These are phyloP conservation scores for Lindbergichthys nudifrons DNA, from an alignment of 2,797 vertebrate genomes.

Conservation along the genomic window DNA sequence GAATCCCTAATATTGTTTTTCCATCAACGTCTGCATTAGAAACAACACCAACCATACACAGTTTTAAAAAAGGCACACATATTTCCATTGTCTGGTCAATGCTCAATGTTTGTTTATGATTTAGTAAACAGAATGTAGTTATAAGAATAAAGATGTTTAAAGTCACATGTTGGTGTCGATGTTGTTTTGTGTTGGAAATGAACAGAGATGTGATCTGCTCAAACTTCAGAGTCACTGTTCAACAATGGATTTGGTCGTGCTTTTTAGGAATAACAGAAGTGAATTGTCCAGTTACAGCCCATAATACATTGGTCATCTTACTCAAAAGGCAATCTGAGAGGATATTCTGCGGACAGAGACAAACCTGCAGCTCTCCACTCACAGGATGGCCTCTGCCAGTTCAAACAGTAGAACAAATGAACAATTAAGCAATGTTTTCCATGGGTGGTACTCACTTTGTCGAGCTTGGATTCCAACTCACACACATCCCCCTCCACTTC, in stretches of 20 bases:
- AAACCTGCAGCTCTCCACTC: conserved; percentile 38
- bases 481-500: conserved; percentile 98
- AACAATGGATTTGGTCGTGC: not conserved
- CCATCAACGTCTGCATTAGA: not conserved
- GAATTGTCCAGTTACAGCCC: not conserved
- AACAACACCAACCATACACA: not conserved
- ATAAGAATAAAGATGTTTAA: not conserved
- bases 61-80: not conserved
- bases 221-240: not conserved
- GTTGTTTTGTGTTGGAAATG: not conserved
- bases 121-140: not conserved
- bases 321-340: not conserved
- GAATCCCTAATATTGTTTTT: not conserved
- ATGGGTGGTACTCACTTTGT: conserved; percentile 92
- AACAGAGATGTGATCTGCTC: conserved; percentile 1
- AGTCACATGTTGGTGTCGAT: not conserved
- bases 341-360: conserved; percentile 12
- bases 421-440: conserved; percentile 69
- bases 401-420: conserved; percentile 55
- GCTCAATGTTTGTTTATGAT: not conserved
- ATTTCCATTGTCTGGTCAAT: not conserved
- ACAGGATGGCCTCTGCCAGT: conserved; percentile 22
- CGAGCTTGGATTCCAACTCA: conserved; percentile 96
- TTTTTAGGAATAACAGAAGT: not conserved
- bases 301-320: not conserved